phyloP scores from a whole-genome alignment of 2,113 vertebrate species.

The Alligator mississippiensis region DNA sequence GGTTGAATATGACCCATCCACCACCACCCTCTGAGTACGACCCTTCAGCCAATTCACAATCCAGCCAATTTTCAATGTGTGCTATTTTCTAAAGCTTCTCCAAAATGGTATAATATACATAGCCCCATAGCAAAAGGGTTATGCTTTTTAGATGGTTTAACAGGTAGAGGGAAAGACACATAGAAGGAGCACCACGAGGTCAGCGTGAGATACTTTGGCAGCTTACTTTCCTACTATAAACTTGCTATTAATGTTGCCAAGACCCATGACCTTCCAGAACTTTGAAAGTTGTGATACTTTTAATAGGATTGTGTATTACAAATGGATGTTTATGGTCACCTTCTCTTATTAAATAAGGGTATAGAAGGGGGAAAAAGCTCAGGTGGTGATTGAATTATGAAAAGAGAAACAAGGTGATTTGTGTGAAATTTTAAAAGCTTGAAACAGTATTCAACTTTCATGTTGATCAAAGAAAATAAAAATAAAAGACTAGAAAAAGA shows the following conservation, averaged over 20 bases:
- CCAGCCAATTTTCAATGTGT: not conserved
- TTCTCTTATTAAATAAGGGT: not conserved
- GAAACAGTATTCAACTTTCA: not conserved
- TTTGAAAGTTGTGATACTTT: constrained; percentile 45
- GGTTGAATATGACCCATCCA: no score
- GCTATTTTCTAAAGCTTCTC: not conserved
- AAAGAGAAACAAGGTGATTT: not conserved
- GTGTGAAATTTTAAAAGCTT: not conserved
- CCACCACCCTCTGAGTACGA: no score
- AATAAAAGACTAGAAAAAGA: fast-evolving
- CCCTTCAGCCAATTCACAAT: no score
- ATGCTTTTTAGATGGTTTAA: no score
- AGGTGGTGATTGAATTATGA: not conserved
- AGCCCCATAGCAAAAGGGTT: no score
- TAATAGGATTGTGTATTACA: not conserved
- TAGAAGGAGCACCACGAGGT: constrained; percentile 37
- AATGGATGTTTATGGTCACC: not conserved
- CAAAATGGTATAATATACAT: not conserved
- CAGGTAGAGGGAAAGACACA: constrained; percentile 11
- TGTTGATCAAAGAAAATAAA: not conserved
- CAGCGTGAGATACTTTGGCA: not conserved
- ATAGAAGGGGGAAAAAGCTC: not conserved
- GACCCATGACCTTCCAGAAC: constrained; percentile 12
- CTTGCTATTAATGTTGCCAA: constrained; percentile 16
- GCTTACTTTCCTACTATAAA: constrained; percentile 44